phyloP scores from a whole-genome alignment of 2,797 vertebrate genomes.

The Hydrophis major region DNA sequence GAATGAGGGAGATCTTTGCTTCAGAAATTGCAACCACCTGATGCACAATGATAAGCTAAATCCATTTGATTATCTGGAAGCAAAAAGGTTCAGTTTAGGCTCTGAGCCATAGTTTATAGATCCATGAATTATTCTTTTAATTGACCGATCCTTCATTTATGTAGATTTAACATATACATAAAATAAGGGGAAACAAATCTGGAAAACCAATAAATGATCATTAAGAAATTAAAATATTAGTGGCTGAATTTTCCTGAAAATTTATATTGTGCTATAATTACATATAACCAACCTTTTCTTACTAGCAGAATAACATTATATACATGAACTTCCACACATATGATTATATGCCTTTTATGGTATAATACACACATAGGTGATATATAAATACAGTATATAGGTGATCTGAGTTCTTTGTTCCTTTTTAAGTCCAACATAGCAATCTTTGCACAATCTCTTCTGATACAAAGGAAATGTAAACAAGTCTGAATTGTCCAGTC shows the following conservation, averaged over 20 bases:
- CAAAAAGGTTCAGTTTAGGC: neutral
- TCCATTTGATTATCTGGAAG: neutral
- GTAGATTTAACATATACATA: neutral
- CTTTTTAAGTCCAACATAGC: neutral
- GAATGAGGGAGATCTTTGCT: neutral
- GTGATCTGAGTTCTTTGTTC: neutral
- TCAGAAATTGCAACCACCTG: neutral
- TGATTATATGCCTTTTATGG: neutral
- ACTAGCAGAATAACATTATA: neutral
- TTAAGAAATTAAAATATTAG: neutral
- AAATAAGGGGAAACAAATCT: neutral
- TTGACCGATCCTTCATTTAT: neutral
- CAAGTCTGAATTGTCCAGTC: neutral
- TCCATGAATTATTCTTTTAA: neutral
- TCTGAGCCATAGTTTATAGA: neutral
- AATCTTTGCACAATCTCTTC: neutral
- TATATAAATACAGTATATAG: neutral
- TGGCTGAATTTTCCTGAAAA: neutral
- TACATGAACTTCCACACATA: neutral
- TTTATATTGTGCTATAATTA: neutral
- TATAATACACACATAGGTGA: neutral
- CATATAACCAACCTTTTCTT: neutral
- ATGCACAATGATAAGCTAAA: neutral
- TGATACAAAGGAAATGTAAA: neutral
- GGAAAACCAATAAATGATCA: neutral